These are phyloP conservation scores for Drosophila recens DNA, from an alignment of 2,888 invertebrate genomes.

Conservation along the genomic window DNA sequence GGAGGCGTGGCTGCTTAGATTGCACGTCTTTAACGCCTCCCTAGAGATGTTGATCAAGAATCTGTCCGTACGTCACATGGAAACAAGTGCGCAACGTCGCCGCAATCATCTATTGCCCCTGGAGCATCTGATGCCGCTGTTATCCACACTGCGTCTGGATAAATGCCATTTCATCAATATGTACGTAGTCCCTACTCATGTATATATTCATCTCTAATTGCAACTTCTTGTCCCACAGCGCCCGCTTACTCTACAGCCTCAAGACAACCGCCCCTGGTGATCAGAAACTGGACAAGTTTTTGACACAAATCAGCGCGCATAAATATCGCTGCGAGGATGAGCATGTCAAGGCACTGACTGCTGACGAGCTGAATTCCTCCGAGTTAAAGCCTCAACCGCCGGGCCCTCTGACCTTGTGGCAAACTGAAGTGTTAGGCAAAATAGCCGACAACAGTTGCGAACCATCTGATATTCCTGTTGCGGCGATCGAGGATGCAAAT, in stretches of 20 bases:
- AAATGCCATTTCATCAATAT: slow-evolving; percentile 41
- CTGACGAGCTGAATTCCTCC: slow-evolving; percentile 5
- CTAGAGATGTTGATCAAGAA: slow-evolving; percentile 46
- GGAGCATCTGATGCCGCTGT: slow-evolving; percentile 26
- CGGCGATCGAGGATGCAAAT: neutral
- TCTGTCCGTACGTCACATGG: slow-evolving; percentile 4
- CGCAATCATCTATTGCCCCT: slow-evolving; percentile 37
- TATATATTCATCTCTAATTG: neutral
- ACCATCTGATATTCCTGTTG: neutral
- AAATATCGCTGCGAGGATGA: slow-evolving; percentile 59
- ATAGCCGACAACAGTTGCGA: neutral
- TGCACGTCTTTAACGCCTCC: slow-evolving; percentile 35
- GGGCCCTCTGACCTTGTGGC: slow-evolving; percentile 55
- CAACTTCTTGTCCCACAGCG: slow-evolving; percentile 27
- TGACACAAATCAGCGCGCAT: slow-evolving; percentile 42
- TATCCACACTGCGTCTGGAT: slow-evolving; percentile 47
- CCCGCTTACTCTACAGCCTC: slow-evolving; percentile 31
- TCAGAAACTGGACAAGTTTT: slow-evolving; percentile 46
- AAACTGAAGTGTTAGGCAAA: slow-evolving; percentile 20
- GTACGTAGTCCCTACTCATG: slow-evolving; percentile 23
- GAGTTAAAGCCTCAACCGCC: slow-evolving; percentile 39
- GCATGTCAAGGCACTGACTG: neutral
- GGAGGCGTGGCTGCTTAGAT: slow-evolving; percentile 56
- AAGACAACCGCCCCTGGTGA: slow-evolving; percentile 4
- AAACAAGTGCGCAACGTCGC: neutral